A percentile compares a stretch with the other conserved stretches of the same genome.
Evolutionary conservation across 2,797 vertebrate genomes (phyloP).

Genomic region (Sebastes steindachneri): DNA sequence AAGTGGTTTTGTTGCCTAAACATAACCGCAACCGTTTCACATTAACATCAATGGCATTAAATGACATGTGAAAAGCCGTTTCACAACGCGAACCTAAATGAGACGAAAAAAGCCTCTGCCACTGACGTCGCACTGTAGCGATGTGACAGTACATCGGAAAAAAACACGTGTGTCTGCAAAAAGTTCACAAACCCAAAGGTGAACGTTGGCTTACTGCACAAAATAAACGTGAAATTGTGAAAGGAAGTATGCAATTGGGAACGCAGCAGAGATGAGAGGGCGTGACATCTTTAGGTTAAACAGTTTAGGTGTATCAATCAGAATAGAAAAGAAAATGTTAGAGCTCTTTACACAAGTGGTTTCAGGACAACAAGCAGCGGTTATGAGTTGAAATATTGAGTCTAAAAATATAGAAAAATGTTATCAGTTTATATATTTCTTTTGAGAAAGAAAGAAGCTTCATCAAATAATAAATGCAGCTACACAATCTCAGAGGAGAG

Average conservation of each 20-base stretch:
- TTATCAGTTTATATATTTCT: neutral
- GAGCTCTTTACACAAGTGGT: neutral
- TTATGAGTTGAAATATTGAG: neutral
- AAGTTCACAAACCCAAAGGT: neutral
- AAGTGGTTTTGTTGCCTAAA: too few relatives aligned
- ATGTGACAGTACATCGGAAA: conserved; percentile 11
- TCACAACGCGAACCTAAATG: too few relatives aligned
- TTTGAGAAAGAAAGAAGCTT: neutral
- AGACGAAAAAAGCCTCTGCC: neutral
- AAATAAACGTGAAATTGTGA: neutral
- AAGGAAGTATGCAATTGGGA: neutral
- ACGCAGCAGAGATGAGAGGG: neutral
- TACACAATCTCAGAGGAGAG: neutral
- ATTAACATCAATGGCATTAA: too few relatives aligned
- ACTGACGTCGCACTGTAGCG: conserved; percentile 10
- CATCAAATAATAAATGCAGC: neutral
- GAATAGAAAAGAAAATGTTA: neutral
- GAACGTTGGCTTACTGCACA: neutral
- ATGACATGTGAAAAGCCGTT: too few relatives aligned
- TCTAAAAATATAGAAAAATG: neutral
- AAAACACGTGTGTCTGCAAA: neutral
- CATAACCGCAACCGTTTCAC: too few relatives aligned
- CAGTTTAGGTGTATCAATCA: neutral
- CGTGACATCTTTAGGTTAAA: neutral
- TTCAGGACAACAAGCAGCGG: neutral